phyloP scores from a whole-genome alignment of 2,888 invertebrate genomes.

The Galerucella pusilla region DNA sequence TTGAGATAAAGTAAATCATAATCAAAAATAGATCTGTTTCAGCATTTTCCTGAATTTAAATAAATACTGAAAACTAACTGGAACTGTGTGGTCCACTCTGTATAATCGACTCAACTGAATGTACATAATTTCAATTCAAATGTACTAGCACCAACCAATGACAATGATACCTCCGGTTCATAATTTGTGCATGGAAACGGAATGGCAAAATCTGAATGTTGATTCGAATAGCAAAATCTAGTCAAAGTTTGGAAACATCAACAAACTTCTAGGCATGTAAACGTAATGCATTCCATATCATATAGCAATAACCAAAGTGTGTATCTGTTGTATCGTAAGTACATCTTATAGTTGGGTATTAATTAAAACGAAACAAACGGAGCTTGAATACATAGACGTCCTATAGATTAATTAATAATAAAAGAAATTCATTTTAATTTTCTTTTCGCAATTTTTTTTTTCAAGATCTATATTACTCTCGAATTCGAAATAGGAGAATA shows the following conservation, averaged over 20 bases:
- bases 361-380: conserved; percentile 28
- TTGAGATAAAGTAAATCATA: too few species aligned
- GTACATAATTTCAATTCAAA: not conserved
- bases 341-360: conserved; percentile 13
- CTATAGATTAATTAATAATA: not conserved
- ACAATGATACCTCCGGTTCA: conserved; percentile 1
- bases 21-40: too few species aligned
- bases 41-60: too few species aligned
- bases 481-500: too few species aligned
- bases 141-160: not conserved
- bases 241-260: conserved; percentile 37
- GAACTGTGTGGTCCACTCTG: too few species aligned
- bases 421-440: not conserved
- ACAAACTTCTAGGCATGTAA: conserved; percentile 35
- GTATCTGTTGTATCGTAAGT: conserved; percentile 7
- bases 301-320: conserved; percentile 46
- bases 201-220: conserved; percentile 30
- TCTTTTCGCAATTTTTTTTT: too few species aligned
- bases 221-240: conserved; percentile 40
- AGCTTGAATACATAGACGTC: not conserved
- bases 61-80: too few species aligned
- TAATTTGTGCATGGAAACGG: conserved; percentile 6
- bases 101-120: too few species aligned
- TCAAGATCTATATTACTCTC: too few species aligned
- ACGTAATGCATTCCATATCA: conserved; percentile 44